Percentiles rank a stretch among this genome's conserved stretches.
These are phyloP conservation scores for Anoplopoma fimbria DNA, from an alignment of 2,113 vertebrate genomes.

Conservation along the genomic window DNA sequence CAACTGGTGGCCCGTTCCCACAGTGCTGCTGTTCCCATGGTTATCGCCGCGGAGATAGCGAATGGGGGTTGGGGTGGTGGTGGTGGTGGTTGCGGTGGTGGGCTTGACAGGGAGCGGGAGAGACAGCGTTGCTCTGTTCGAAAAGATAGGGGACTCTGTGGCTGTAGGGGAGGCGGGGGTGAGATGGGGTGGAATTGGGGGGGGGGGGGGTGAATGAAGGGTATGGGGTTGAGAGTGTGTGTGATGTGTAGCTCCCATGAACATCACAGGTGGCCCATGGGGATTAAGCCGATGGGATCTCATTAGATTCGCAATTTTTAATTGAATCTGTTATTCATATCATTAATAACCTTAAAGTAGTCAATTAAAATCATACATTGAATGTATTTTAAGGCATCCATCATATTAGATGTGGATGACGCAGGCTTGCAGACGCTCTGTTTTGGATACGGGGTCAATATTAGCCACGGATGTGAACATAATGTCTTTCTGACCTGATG, in stretches of 20 bases:
- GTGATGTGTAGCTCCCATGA: slow-evolving; percentile 75
- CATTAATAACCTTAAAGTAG: neutral
- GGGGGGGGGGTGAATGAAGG: slow-evolving; percentile 46
- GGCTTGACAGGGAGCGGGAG: slow-evolving; percentile 81
- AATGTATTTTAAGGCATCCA: neutral
- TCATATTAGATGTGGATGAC: neutral
- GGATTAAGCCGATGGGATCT: slow-evolving; percentile 29
- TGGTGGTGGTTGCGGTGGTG: slow-evolving; percentile 62
- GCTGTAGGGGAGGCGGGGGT: slow-evolving; percentile 61
- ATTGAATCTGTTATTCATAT: slow-evolving; percentile 37
- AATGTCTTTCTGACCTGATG: neutral
- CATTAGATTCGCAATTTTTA: slow-evolving; percentile 19
- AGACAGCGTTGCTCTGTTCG: slow-evolving; percentile 83
- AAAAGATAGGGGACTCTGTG: slow-evolving; percentile 82
- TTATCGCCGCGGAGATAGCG: slow-evolving; percentile 85
- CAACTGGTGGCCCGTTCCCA: slow-evolving; percentile 85
- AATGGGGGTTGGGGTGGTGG: slow-evolving; percentile 60
- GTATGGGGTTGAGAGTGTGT: slow-evolving; percentile 61
- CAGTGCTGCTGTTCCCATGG: slow-evolving; percentile 87
- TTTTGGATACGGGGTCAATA: neutral
- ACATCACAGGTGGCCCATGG: slow-evolving; percentile 73
- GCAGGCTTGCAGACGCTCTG: neutral
- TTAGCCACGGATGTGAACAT: neutral
- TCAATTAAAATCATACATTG: neutral
- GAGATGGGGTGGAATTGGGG: slow-evolving; percentile 18